Conservation (phyloP, 2,888 invertebrate species). For the Rhimphoctona megacephalus region DNA sequence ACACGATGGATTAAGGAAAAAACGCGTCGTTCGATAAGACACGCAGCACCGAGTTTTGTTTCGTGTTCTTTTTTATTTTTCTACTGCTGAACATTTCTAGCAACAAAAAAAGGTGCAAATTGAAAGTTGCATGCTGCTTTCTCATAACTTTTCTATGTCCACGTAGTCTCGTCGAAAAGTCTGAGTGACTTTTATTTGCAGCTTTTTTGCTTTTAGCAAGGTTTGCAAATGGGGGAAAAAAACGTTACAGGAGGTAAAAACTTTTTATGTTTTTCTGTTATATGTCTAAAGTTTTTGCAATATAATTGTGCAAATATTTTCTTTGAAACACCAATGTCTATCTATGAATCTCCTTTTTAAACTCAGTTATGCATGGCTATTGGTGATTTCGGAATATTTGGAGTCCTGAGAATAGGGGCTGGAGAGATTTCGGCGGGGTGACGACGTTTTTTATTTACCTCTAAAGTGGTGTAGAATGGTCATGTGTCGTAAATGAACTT, state of each 20-base stretch:
- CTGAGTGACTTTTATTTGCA: not conserved
- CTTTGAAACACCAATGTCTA: not conserved
- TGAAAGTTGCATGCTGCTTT: conserved; percentile 20
- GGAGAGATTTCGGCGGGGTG: too few relatives aligned
- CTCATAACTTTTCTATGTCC: not conserved
- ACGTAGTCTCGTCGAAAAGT: not conserved
- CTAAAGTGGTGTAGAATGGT: too few relatives aligned
- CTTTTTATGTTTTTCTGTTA: not conserved
- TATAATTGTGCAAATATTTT: not conserved
- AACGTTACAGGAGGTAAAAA: not conserved
- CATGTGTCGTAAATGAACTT: too few relatives aligned
- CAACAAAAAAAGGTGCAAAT: conserved; percentile 8
- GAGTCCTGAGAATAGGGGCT: too few relatives aligned
- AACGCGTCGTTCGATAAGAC: conserved; percentile 56
- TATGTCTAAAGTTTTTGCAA: not conserved
- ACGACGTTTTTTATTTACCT: too few relatives aligned
- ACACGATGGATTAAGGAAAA: conserved; percentile 50
- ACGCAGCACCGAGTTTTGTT: conserved; percentile 34
- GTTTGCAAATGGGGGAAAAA: not conserved
- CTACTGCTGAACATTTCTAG: conserved; percentile 6
- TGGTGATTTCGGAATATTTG: too few relatives aligned
- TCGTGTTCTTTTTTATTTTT: conserved; percentile 12
- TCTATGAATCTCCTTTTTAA: too few relatives aligned
- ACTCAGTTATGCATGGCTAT: too few relatives aligned
- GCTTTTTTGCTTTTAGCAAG: not conserved